Base-by-base conservation (phyloP, 2,113 vertebrate genomes). In the Macaca mulatta region DNA sequence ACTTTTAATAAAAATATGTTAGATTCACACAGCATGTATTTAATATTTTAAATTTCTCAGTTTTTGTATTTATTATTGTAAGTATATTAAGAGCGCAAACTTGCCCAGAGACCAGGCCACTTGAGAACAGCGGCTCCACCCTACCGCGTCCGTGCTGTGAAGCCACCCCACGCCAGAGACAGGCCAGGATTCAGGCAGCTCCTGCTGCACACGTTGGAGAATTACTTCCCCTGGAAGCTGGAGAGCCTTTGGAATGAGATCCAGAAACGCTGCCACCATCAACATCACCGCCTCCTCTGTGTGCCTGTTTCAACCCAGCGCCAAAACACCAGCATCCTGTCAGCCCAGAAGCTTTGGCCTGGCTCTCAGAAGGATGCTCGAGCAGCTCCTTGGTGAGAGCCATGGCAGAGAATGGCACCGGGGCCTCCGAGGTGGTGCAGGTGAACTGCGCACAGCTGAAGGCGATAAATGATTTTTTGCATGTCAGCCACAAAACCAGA, bases 71-170 rank as follows among this genome's bases (percentile, higher is more conserved):
- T 32, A 9, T 64, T 40, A 14, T 3, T 8, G 1, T 27, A 13
- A 40, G 52, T 20, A 20, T 43, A 30, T 27, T 75, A 96, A 92
- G 89, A 92, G 48, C 61, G 30, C 5, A 8, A 16, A 35, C 97
- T 0, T 38, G 27, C n/a, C 22, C 16, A 12, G 52, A 67, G 12
- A 25, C 67, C 6, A 3, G 64, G 70, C 11, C 78, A 0, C 30
- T 20, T 35, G 45, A 72, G 43, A 32, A 20, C 6, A 18, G 5
- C 27, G 11, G 6, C 38, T 79, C 10, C 43, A 14, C 23, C 4
- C 13, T 8, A 40, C 18, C 0, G 20, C 0, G 0, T 35, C 78
- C 0, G 5, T 9, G 12, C n/a, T 14, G 13, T 2, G 1, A 23
- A 40, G 30, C 59, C 18, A 2, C 6, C 45, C 35, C 3, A 30